These are phyloP conservation scores for Liodrosophila aerea DNA, from an alignment of 2,888 invertebrate genomes.

Conservation along the genomic window DNA sequence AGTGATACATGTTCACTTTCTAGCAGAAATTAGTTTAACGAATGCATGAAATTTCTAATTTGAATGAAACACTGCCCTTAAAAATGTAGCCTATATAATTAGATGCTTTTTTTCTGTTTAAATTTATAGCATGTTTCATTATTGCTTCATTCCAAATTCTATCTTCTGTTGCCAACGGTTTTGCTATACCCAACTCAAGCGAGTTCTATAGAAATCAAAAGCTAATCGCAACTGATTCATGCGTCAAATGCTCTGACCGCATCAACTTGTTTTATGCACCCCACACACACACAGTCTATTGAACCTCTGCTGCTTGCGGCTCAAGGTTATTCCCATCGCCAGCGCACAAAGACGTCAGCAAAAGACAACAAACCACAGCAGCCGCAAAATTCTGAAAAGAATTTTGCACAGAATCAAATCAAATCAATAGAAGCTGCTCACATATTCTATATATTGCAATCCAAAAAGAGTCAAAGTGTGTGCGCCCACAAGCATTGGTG, in stretches of 20 bases:
- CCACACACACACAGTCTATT: slow-evolving; percentile 59
- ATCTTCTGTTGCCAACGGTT: slow-evolving; percentile 35
- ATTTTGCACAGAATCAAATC: slow-evolving; percentile 51
- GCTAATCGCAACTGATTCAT: slow-evolving; percentile 42
- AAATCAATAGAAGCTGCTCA: slow-evolving; percentile 52
- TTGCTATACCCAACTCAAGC: slow-evolving; percentile 21
- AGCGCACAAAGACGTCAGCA: slow-evolving; percentile 23
- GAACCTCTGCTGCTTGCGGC: slow-evolving; percentile 50
- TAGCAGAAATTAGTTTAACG: too few relatives aligned
- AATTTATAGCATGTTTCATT: slow-evolving; percentile 2
- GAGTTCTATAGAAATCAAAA: slow-evolving; percentile 8
- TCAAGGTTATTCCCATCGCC: slow-evolving; percentile 69
- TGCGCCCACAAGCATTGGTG: slow-evolving; percentile 46
- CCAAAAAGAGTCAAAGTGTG: slow-evolving; percentile 56
- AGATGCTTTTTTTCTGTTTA: too few relatives aligned
- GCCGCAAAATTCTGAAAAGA: slow-evolving; percentile 58
- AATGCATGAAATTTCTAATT: too few relatives aligned
- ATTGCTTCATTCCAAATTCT: slow-evolving; percentile 10
- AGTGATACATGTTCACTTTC: too few relatives aligned
- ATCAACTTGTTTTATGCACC: slow-evolving; percentile 50
- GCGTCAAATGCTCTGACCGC: slow-evolving; percentile 32
- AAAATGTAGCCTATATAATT: too few relatives aligned
- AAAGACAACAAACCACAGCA: slow-evolving; percentile 49
- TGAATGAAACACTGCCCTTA: too few relatives aligned
- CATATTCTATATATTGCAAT: slow-evolving; percentile 46